Conservation (phyloP, 37 sponge, comb jelly and placozoan species). For the Aphrocallistes beatrix region DNA sequence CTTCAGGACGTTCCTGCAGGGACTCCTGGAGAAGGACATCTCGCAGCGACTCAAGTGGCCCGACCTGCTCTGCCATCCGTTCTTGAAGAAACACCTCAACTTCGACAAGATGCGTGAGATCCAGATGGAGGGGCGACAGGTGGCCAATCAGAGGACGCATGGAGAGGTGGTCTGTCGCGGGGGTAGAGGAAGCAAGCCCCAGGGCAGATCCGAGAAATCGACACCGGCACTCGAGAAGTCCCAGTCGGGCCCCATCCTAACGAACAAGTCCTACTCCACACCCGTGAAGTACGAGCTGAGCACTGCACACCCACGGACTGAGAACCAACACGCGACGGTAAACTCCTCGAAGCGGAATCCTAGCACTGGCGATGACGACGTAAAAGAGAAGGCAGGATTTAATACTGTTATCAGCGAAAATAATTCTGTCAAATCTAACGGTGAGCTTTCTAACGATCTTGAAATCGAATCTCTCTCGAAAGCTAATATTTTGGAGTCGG, state of each 20-base stretch:
- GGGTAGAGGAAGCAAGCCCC: neutral
- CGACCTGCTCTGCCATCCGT: slow-evolving; percentile 78
- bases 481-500: too few species aligned
- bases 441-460: too few species aligned
- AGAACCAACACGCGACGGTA: too few species aligned
- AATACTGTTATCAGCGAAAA: too few species aligned
- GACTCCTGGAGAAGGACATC: slow-evolving; percentile 72
- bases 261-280: neutral
- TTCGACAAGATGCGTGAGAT: neutral
- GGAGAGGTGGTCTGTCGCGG: neutral
- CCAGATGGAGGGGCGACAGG: neutral
- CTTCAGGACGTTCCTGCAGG: slow-evolving; percentile 47
- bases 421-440: too few species aligned
- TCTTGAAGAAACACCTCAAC: slow-evolving; percentile 17
- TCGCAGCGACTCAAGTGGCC: slow-evolving; percentile 74
- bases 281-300: too few species aligned
- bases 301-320: too few species aligned
- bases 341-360: too few species aligned
- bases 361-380: too few species aligned
- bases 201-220: neutral
- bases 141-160: neutral
- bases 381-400: too few species aligned
- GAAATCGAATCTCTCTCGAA: too few species aligned
- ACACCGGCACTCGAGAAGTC: neutral
- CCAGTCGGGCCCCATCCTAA: neutral